phyloP scores from a whole-genome alignment of 2,888 invertebrate species.

The Campoplex nolae region DNA sequence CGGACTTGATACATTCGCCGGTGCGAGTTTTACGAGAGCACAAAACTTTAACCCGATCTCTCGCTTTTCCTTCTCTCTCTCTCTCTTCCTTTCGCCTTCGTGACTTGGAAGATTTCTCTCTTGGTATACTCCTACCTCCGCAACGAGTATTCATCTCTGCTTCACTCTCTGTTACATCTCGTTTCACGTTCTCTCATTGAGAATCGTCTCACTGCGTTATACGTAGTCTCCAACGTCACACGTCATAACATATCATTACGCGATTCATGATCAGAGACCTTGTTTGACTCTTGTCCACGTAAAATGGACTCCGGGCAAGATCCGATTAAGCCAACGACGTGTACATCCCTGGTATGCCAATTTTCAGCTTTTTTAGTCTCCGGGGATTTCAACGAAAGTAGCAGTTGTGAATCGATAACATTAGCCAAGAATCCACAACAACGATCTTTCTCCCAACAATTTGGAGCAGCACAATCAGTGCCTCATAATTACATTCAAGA shows the following conservation, averaged over 20 bases:
- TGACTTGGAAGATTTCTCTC: constrained; percentile 33
- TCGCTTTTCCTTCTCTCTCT: constrained; percentile 66
- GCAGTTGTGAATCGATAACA: not conserved
- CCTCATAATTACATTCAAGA: not conserved
- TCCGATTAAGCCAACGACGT: constrained; percentile 28
- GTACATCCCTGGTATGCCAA: constrained; percentile 6
- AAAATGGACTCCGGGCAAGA: not conserved
- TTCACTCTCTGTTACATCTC: constrained; percentile 5
- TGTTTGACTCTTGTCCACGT: not conserved
- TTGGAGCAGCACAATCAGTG: not conserved
- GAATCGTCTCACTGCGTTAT: constrained; percentile 66
- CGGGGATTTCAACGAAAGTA: not conserved
- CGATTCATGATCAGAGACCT: constrained; percentile 53
- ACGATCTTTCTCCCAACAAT: not conserved
- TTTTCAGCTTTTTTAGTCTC: constrained; percentile 2
- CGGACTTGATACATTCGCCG: constrained; percentile 79
- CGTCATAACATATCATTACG: constrained; percentile 77
- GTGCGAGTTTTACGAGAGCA: constrained; percentile 47
- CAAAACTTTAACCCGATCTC: constrained; percentile 67
- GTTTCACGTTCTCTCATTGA: constrained; percentile 62
- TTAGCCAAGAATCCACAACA: not conserved
- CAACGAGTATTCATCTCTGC: constrained; percentile 15
- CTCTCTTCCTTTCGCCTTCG: constrained; percentile 47
- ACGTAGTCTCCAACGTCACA: constrained; percentile 69
- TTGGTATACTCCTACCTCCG: constrained; percentile 3